A percentile compares a stretch with the other conserved stretches of the same genome.
These are phyloP conservation scores for Drosophila parabipectinata DNA, from an alignment of 1,140 invertebrate species.

Conservation along the genomic window DNA sequence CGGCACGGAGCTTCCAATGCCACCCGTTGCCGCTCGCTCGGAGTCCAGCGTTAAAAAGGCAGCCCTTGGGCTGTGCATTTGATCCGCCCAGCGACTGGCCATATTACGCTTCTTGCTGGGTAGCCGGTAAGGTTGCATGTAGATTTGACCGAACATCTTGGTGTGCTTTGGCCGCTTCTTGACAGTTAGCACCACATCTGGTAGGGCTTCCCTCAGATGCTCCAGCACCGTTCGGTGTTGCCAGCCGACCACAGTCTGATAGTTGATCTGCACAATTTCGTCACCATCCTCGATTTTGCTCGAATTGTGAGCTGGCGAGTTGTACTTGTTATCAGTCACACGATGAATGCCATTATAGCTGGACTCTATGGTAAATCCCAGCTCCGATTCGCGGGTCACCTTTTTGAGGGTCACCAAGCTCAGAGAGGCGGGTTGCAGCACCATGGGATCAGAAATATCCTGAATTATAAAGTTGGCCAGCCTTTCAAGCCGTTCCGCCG, in stretches of 20 bases:
- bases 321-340: constrained; percentile 93
- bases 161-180: constrained; percentile 94
- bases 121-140: constrained; percentile 91
- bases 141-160: constrained; percentile 92
- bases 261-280: constrained; percentile 96
- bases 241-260: constrained; percentile 96
- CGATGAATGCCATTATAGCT: constrained; percentile 93
- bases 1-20: constrained; percentile 84
- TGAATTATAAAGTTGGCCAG: constrained; percentile 95
- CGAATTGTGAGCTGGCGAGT: constrained; percentile 92
- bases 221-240: constrained; percentile 92
- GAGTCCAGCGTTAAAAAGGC: constrained; percentile 87
- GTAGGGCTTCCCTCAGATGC: constrained; percentile 90
- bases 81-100: constrained; percentile 87
- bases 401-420: constrained; percentile 94
- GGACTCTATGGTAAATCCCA: constrained; percentile 93
- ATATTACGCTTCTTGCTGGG: constrained; percentile 90
- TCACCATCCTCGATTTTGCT: constrained; percentile 96
- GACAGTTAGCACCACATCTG: constrained; percentile 92
- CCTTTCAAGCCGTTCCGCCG: constrained; percentile 89
- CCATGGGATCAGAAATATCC: constrained; percentile 93
- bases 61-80: constrained; percentile 87
- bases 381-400: constrained; percentile 87
- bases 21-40: constrained; percentile 70
- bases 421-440: constrained; percentile 93